Conservation (phyloP, 2,888 invertebrate genomes). For the Amiota mariae region DNA sequence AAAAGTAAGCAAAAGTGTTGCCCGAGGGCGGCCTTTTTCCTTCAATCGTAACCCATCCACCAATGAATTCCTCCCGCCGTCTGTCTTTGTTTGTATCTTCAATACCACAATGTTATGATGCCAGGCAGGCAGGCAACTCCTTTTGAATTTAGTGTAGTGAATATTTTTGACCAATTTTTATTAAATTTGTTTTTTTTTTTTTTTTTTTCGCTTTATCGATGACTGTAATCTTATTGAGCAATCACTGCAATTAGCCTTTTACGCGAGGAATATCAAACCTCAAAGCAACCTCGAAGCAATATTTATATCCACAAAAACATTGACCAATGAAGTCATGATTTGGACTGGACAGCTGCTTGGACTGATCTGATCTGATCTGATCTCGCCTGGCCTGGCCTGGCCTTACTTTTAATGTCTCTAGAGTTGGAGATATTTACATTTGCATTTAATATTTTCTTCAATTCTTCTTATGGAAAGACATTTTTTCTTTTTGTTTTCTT, state of each 20-base stretch:
- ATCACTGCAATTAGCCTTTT: constrained; percentile 50
- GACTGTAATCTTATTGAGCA: constrained; percentile 20
- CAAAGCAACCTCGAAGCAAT: background rate
- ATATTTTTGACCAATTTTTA: constrained; percentile 22
- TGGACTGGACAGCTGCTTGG: constrained; percentile 9
- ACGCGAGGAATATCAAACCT: constrained; percentile 19
- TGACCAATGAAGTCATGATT: constrained; percentile 9
- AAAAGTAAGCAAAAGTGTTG: background rate
- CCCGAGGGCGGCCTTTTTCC: background rate
- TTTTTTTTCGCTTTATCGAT: constrained; percentile 5
- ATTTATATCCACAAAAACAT: background rate
- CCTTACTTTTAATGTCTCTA: background rate
- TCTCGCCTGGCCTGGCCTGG: background rate
- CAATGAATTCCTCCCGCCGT: too few species aligned
- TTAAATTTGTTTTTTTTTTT: background rate
- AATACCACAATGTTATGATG: too few species aligned
- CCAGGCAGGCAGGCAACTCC: too few species aligned
- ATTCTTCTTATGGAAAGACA: too few species aligned
- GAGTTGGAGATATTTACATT: background rate
- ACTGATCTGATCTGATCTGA: background rate
- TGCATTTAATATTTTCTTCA: background rate
- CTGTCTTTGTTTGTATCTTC: too few species aligned
- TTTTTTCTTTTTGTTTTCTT: too few species aligned
- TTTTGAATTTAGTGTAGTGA: background rate
- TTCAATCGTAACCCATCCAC: background rate